These are phyloP conservation scores for Podarcis cretensis DNA, from an alignment of 2,113 vertebrate genomes.

Conservation along the genomic window DNA sequence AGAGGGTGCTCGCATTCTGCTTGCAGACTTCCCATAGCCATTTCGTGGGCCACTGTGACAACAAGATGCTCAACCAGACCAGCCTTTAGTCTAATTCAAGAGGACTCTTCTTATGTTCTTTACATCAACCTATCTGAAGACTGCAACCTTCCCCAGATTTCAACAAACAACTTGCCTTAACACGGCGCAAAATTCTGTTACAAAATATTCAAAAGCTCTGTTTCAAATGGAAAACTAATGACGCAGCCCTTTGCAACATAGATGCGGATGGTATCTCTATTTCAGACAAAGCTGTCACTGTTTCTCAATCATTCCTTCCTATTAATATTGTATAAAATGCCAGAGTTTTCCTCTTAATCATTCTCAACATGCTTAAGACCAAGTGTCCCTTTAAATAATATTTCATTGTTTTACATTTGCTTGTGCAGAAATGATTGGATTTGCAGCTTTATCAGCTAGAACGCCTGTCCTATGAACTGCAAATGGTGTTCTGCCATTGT, in stretches of 20 bases:
- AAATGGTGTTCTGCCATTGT: constrained; percentile 29
- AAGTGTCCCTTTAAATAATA: constrained; percentile 10
- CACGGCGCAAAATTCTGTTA: neutral
- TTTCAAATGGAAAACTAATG: neutral
- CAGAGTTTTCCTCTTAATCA: constrained; percentile 17
- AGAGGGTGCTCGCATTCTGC: too few species aligned
- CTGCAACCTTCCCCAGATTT: neutral
- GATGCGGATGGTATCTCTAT: neutral
- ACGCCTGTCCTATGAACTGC: constrained; percentile 29
- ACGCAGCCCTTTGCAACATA: neutral
- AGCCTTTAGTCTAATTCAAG: neutral
- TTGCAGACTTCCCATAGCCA: too few species aligned
- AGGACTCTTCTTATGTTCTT: neutral
- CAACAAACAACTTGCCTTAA: neutral
- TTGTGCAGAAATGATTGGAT: constrained; percentile 41
- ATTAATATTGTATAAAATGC: neutral
- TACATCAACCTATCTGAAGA: neutral
- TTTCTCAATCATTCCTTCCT: neutral
- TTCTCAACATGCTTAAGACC: constrained; percentile 2
- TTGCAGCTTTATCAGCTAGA: constrained; percentile 9
- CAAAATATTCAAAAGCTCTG: neutral
- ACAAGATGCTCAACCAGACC: too few species aligned
- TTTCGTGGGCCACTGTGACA: too few species aligned
- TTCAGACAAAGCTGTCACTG: neutral
- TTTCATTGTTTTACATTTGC: constrained; percentile 20